These are phyloP conservation scores for Lytechinus variegatus DNA, from an alignment of 35 echinoderm and acorn worm species.

Conservation along the genomic window DNA sequence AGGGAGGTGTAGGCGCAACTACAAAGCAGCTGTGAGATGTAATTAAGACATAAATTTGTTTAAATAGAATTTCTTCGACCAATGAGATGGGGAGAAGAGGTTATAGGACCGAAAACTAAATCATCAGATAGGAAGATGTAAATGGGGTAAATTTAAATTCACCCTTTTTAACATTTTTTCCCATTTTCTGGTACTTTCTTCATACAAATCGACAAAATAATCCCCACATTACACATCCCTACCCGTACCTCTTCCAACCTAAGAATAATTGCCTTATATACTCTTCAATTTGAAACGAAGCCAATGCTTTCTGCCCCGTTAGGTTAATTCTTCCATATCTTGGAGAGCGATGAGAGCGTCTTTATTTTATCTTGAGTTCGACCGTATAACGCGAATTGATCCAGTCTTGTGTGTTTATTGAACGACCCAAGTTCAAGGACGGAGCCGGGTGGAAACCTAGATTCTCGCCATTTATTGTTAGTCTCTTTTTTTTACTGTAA, in stretches of 20 bases:
- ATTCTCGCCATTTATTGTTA: not conserved
- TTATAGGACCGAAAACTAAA: not conserved
- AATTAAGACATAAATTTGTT: too few relatives aligned
- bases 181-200: too few relatives aligned
- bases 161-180: not conserved
- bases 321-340: not conserved
- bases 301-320: not conserved
- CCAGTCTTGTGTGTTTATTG: not conserved
- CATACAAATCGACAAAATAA: not conserved
- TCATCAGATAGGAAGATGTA: not conserved
- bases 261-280: not conserved
- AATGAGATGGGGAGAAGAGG: not conserved
- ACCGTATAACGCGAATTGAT: conserved; percentile 29
- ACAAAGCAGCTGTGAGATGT: too few relatives aligned
- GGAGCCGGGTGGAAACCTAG: not conserved
- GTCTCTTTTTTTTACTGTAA: not conserved
- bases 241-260: not conserved
- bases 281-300: conserved; percentile 20
- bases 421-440: conserved; percentile 28
- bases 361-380: conserved; percentile 19
- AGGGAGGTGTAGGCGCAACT: too few relatives aligned
- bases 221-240: not conserved
- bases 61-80: too few relatives aligned
- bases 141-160: not conserved
- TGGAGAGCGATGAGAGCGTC: not conserved